Evolutionary conservation across 30 jellyfish, hydroid and myxozoan genomes (phyloP).

Genomic region (Aurelia coerulea): DNA sequence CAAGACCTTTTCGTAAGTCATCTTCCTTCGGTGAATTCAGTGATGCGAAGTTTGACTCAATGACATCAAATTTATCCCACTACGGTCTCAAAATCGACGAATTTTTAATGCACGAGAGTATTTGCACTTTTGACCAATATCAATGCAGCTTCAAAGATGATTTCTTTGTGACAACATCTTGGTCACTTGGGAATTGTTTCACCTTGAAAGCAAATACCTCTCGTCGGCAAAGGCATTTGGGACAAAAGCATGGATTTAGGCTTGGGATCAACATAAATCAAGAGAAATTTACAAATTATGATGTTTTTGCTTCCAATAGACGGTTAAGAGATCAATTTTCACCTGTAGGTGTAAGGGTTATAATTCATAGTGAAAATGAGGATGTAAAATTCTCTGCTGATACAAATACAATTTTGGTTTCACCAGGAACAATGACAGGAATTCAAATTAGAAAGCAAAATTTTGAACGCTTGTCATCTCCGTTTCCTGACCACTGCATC

Average conservation of each 20-base stretch:
- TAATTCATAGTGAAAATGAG: not conserved
- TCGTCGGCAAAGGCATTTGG: not conserved
- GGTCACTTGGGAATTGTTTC: slow-evolving; percentile 1
- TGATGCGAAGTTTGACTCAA: too few species aligned
- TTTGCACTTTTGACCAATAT: not conserved
- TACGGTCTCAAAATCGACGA: not conserved
- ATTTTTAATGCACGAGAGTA: not conserved
- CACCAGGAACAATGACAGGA: slow-evolving; percentile 2
- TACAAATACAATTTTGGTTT: not conserved
- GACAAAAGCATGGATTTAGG: not conserved
- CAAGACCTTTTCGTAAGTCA: not conserved
- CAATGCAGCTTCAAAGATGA: not conserved
- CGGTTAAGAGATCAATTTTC: too few species aligned
- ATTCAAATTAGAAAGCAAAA: not conserved
- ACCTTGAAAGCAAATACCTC: not conserved
- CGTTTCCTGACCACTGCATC: not conserved
- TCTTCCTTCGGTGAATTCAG: too few species aligned
- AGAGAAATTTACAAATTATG: not conserved
- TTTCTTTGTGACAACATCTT: not conserved
- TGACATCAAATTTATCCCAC: not conserved
- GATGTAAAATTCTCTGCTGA: not conserved
- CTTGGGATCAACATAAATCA: not conserved
- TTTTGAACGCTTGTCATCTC: not conserved
- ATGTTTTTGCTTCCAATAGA: too few species aligned
- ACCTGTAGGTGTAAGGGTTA: not conserved